Percentiles rank a stretch among this genome's conserved stretches.
phyloP scores from a whole-genome alignment of 2,888 invertebrate species.

The Creontiades dilutus region DNA sequence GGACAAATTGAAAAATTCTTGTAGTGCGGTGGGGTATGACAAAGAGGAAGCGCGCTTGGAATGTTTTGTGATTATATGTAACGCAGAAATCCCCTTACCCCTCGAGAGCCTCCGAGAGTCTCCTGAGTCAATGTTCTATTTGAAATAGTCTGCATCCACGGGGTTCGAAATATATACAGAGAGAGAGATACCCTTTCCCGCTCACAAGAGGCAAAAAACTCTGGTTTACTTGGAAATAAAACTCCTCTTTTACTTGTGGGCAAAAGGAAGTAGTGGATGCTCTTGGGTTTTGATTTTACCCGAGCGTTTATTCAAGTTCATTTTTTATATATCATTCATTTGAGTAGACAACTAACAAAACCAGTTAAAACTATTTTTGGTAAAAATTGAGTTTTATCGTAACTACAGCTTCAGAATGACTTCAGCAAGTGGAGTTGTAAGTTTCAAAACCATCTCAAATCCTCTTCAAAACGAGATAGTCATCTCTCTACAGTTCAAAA shows the following conservation, averaged over 20 bases:
- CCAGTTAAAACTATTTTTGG: too few relatives aligned
- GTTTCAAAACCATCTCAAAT: too few relatives aligned
- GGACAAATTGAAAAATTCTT: constrained; percentile 72
- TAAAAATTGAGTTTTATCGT: too few relatives aligned
- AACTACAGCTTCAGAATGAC: too few relatives aligned
- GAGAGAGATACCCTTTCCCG: neutral
- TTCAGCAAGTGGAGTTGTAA: too few relatives aligned
- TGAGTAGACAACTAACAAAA: too few relatives aligned
- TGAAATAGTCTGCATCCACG: constrained; percentile 11
- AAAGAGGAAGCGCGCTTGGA: constrained; percentile 69
- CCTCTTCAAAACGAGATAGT: too few relatives aligned
- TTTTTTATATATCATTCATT: too few relatives aligned
- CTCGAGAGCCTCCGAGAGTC: neutral
- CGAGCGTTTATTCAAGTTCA: too few relatives aligned
- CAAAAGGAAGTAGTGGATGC: too few relatives aligned
- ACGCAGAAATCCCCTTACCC: constrained; percentile 32
- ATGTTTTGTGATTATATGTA: constrained; percentile 72
- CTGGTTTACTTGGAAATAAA: neutral
- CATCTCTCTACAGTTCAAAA: too few relatives aligned
- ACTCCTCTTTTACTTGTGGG: neutral
- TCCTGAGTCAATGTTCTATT: constrained; percentile 64
- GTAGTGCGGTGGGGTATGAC: constrained; percentile 71
- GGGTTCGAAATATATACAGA: neutral
- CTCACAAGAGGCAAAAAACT: neutral
- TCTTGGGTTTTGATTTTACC: too few relatives aligned